These are phyloP conservation scores for Trissoscelio sp. DNA, from an alignment of 2,888 invertebrate species.

Conservation along the genomic window DNA sequence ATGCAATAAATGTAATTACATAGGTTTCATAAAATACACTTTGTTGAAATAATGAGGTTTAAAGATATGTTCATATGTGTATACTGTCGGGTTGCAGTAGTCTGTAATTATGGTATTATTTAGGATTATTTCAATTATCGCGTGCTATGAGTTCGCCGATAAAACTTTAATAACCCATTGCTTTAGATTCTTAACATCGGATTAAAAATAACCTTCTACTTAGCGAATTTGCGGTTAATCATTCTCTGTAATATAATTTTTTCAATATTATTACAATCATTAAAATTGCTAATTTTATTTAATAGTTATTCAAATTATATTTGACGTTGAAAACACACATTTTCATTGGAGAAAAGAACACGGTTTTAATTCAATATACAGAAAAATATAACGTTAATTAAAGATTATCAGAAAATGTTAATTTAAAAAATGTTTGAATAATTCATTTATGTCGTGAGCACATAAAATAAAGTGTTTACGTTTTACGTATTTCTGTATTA, in stretches of 20 bases:
- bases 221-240: slow-evolving; percentile 22
- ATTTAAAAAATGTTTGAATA: slow-evolving; percentile 9
- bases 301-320: too few species aligned
- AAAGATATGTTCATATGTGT: slow-evolving; percentile 9
- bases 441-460: slow-evolving; percentile 6
- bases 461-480: not conserved
- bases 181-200: slow-evolving; percentile 44
- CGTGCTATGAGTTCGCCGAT: slow-evolving; percentile 77
- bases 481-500: not conserved
- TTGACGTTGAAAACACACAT: too few species aligned
- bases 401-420: not conserved
- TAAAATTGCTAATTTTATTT: not conserved
- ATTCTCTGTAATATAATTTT: not conserved
- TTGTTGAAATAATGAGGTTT: slow-evolving; percentile 21
- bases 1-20: not conserved
- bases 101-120: slow-evolving; percentile 79
- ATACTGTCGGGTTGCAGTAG: slow-evolving; percentile 15
- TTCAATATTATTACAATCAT: not conserved
- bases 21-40: slow-evolving; percentile 12
- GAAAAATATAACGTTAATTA: not conserved
- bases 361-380: not conserved
- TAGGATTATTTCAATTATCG: slow-evolving; percentile 81
- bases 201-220: slow-evolving; percentile 39
- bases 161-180: slow-evolving; percentile 69
- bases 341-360: too few species aligned